Evolutionary conservation across 2,797 vertebrate genomes (phyloP), one percentile per base, ranked within the genome.

Genomic region (Eptatretus atami): DNA sequence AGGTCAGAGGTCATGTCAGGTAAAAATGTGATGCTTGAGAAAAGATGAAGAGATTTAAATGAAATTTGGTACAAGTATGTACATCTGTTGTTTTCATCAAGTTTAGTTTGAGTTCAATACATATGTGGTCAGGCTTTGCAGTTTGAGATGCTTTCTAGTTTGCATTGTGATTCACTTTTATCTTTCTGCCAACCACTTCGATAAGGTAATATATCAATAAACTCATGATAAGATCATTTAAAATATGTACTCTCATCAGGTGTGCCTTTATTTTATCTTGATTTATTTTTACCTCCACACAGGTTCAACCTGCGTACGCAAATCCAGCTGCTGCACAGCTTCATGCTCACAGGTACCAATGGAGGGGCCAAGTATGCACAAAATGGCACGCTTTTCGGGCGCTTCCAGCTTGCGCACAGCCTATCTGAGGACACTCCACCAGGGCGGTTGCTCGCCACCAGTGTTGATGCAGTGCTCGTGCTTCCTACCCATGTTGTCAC

Each of bases 271-370:
- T 14, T 25, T 31, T 63, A 52, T 65, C 63, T 6, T 11, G 13
- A 15, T 13, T 71, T 6, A 2, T 52, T 53, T 72, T 52, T 63
- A 70, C 72, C 74, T 65, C 68, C 55, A 11, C 70, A 66, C 73
- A 98, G 90, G 78, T 98, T 98, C 76, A 98, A 98, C 78, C 94
- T 98, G 73, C 96, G 94, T 77, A 88, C 93, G 70, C 84, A 84
- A 67, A 81, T 98, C 73, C 90, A 98, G 79, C 82, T 98, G 67
- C 82, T 98, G 68, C 82, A 77, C 70, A 98, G 86, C 75, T 98
- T 96, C 74, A 95, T 96, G 90, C 79, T 98, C 70, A 98, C 90
- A 9, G 90, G 92, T 69, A 84, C 95, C 72, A 86, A 87, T 68
- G 92, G 90, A 65, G 90, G 88, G 69, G 92, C 92, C 68, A 96